Conservation (phyloP, 2,113 vertebrate genomes). For the Carollia perspicillata region DNA sequence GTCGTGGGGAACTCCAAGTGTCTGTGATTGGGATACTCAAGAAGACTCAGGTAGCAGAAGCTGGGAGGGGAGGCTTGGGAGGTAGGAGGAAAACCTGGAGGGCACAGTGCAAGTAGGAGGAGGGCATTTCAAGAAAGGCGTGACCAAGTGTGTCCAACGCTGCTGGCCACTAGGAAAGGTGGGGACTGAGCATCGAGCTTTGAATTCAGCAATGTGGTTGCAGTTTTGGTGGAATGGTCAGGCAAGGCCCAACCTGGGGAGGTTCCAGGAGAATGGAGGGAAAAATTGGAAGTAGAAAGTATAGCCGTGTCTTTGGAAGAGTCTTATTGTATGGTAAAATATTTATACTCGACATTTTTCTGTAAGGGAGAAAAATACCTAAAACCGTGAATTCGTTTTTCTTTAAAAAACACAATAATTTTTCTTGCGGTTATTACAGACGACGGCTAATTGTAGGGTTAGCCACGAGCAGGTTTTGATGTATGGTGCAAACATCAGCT, state of each 20-base stretch:
- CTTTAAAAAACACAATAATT: background rate
- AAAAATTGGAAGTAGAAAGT: background rate
- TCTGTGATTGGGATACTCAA: background rate
- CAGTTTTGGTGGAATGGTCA: background rate
- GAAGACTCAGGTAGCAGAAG: background rate
- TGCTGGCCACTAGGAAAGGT: background rate
- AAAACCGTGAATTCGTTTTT: slow-evolving; percentile 20
- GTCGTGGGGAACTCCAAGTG: background rate
- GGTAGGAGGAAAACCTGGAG: background rate
- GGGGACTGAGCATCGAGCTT: background rate
- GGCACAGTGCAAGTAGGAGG: fast-evolving
- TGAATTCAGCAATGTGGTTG: background rate
- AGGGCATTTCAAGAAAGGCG: background rate
- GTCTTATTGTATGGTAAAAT: background rate
- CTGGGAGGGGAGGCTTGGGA: background rate
- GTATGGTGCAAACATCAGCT: slow-evolving; percentile 77
- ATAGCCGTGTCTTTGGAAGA: background rate
- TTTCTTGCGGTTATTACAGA: slow-evolving; percentile 51
- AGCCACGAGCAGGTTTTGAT: slow-evolving; percentile 80
- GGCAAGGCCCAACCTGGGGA: background rate
- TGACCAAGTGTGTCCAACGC: background rate
- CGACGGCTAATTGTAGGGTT: slow-evolving; percentile 47
- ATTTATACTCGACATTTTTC: background rate
- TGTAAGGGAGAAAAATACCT: background rate
- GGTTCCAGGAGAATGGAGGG: background rate